A percentile compares a stretch with the other conserved stretches of the same genome.
Conservation (phyloP, 2,113 vertebrate species). For the Struthio camelus region DNA sequence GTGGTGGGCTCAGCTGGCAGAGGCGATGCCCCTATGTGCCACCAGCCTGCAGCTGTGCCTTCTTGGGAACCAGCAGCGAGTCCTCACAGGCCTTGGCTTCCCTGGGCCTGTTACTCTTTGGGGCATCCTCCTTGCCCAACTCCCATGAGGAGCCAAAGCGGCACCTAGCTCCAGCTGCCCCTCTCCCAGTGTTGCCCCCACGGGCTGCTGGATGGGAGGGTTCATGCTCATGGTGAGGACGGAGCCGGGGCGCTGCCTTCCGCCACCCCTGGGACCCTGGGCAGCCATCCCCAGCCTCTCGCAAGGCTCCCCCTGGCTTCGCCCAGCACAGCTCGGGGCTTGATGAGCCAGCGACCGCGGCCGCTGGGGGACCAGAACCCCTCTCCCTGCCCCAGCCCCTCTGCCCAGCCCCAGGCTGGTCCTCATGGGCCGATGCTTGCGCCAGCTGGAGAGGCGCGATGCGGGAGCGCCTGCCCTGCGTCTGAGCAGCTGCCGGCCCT, state of each 20-base stretch:
- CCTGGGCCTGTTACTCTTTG: not conserved
- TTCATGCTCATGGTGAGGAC: not conserved
- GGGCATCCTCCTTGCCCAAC: not conserved
- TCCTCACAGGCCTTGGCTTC: not conserved
- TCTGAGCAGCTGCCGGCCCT: not conserved
- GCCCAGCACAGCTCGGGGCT: not conserved
- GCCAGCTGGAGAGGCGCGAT: not conserved
- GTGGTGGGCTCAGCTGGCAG: not conserved
- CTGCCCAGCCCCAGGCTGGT: not conserved
- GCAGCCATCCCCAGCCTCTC: not conserved
- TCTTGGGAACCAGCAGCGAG: not conserved
- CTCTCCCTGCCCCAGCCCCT: not conserved
- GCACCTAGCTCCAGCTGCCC: not conserved
- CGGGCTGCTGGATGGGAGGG: not conserved
- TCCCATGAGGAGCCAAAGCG: not conserved
- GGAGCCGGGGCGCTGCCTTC: not conserved
- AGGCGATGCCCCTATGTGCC: not conserved
- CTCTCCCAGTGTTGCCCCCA: not conserved
- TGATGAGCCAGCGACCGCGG: not conserved
- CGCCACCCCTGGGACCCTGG: not conserved
- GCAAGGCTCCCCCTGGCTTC: not conserved
- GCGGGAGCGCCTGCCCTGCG: not conserved
- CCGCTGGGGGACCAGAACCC: not conserved
- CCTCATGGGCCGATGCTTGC: not conserved
- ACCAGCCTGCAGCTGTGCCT: not conserved